Conservation (phyloP, 2,888 invertebrate species). For the Eurytoma adleriae region DNA sequence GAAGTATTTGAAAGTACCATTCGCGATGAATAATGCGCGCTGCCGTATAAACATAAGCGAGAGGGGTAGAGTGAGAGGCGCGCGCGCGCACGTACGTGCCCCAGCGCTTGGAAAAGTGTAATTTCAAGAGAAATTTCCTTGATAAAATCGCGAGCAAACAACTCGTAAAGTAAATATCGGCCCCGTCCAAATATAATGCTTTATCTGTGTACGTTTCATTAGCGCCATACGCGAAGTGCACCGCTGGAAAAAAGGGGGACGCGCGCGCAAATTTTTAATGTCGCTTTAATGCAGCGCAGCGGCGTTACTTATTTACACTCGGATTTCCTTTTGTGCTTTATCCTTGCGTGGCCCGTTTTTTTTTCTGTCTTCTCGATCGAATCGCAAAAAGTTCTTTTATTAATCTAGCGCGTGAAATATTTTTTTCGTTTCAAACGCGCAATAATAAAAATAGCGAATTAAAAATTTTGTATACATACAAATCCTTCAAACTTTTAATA, state of each 20-base stretch:
- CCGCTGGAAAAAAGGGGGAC: conserved; percentile 1
- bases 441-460: too few species aligned
- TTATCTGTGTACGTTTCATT: conserved; percentile 49
- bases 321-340: neutral
- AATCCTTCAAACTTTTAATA: too few species aligned
- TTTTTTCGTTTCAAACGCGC: neutral
- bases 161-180: conserved; percentile 29
- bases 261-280: neutral
- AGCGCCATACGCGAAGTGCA: conserved; percentile 24
- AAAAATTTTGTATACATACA: too few species aligned
- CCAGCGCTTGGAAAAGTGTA: conserved; percentile 32
- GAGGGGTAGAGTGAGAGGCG: neutral
- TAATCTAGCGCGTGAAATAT: neutral
- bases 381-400: too few species aligned
- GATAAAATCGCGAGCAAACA: conserved; percentile 49
- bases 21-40: conserved; percentile 42
- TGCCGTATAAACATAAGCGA: conserved; percentile 8
- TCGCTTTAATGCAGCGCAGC: neutral
- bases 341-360: neutral
- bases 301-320: conserved; percentile 1
- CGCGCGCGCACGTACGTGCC: neutral
- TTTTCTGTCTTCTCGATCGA: neutral
- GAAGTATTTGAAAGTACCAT: conserved; percentile 38
- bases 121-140: conserved; percentile 49
- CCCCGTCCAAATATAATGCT: conserved; percentile 21